Conservation (phyloP, 2,797 vertebrate genomes). For the Labeo calbasu region DNA sequence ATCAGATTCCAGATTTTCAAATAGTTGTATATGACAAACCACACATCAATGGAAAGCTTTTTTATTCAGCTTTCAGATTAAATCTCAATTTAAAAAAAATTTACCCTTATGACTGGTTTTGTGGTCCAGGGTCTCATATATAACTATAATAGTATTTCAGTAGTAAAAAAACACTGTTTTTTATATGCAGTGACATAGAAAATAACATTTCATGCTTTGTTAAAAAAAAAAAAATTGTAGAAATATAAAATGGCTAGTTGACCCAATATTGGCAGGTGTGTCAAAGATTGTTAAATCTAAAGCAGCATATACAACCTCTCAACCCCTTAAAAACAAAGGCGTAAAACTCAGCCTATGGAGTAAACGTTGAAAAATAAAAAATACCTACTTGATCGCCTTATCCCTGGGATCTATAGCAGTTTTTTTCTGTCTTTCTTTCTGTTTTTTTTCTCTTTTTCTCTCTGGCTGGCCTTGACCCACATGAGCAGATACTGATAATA, state of each 20-base stretch:
- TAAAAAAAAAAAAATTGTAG: neutral
- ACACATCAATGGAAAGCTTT: too few relatives aligned
- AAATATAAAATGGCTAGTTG: neutral
- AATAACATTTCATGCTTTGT: neutral
- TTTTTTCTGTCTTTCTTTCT: neutral
- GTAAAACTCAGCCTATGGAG: neutral
- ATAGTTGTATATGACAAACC: too few relatives aligned
- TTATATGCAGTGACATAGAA: neutral
- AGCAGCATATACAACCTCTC: neutral
- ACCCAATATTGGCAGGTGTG: neutral
- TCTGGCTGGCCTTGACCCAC: conserved; percentile 68
- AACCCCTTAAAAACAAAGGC: neutral
- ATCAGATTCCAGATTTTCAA: too few relatives aligned
- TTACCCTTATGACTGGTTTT: too few relatives aligned
- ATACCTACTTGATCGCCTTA: neutral
- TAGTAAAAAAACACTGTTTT: neutral
- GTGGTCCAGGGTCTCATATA: neutral
- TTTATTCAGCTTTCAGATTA: too few relatives aligned
- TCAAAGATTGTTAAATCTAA: neutral
- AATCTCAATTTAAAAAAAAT: too few relatives aligned
- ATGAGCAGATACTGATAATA: conserved; percentile 71
- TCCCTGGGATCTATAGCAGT: conserved; percentile 7
- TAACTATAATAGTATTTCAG: neutral
- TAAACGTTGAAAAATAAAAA: neutral
- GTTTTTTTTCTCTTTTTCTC: neutral